Evolutionary conservation across 2,113 vertebrate genomes (phyloP), one percentile per base, ranked within the genome.

Genomic region (Corythaeola cristata): DNA sequence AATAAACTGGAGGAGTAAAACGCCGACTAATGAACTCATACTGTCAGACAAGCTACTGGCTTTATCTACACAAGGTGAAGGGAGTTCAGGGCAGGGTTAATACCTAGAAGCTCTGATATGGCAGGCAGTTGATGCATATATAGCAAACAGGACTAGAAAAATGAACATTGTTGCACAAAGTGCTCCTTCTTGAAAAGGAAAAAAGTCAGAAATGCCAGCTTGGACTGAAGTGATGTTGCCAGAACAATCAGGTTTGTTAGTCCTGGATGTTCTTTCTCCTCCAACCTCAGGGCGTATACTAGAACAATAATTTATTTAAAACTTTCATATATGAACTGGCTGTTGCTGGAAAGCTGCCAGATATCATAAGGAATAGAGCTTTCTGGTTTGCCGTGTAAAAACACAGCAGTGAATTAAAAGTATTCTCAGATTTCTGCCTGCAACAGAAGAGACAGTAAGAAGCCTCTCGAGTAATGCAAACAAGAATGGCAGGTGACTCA

Each of bases 161-260:
- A 95, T 79, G 89, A 91, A 96, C 73, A 66, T 23, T 83, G 64
- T 76, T 88, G 50, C 49, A 94, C 66, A 90, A 97, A 97, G 62
- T 89, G 85, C 94, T 97, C 63, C 84, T 77, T 90, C 95, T 91
- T 47, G 79, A 89, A 91, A 91, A 87, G 90, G 80, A 72, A 94
- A 97, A 95, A 94, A 72, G 50, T 72, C 49, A 94, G 78, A 94
- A 96, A 97, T 96, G 95, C 94, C 96, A 97, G 94, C 96, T 97
- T 37, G 60, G 95, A 94, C 79, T 47, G 44, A 94, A 93, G 87
- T 28, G 80, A 72, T 79, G 88, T 55, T 97, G 97, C 97, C 98
- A 98, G 97, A 98, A 98, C 93, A 98, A 96, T 98, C 97, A 98
- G 88, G 85, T 97, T 98, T 98, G 97, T 98, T 98, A 98, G 97